These are phyloP conservation scores for Ectropis grisescens DNA, from an alignment of 1,140 invertebrate species.

Conservation along the genomic window DNA sequence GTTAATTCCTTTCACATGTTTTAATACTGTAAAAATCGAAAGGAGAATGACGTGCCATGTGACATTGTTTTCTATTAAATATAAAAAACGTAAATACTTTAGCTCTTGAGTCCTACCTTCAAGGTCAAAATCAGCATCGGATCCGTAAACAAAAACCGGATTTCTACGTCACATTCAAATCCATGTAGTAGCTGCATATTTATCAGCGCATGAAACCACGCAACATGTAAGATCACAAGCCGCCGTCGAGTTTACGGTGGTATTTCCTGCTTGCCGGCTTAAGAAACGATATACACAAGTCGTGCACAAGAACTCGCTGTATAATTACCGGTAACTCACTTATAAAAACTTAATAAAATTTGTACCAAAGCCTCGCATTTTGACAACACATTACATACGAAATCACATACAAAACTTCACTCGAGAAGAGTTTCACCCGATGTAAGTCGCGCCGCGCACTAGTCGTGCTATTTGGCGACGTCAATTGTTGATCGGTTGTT, in stretches of 20 bases:
- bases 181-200: slow-evolving; percentile 19
- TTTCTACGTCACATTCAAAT: slow-evolving; percentile 41
- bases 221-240: slow-evolving; percentile 13
- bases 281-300: slow-evolving; percentile 12
- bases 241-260: not conserved
- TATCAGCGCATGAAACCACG: slow-evolving; percentile 18
- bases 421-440: slow-evolving; percentile 20
- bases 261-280: slow-evolving; percentile 29
- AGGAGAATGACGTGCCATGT: too few relatives aligned
- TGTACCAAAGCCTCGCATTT: too few relatives aligned
- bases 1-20: too few relatives aligned
- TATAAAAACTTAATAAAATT: too few relatives aligned
- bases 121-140: slow-evolving; percentile 36
- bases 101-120: slow-evolving; percentile 29
- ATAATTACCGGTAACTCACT: slow-evolving; percentile 32
- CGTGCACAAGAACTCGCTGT: slow-evolving; percentile 25
- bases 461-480: slow-evolving; percentile 31
- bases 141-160: slow-evolving; percentile 54
- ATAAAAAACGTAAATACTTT: too few relatives aligned
- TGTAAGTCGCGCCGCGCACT: slow-evolving; percentile 15
- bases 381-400: too few relatives aligned
- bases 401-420: slow-evolving; percentile 27
- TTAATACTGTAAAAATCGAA: too few relatives aligned
- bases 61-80: too few relatives aligned
- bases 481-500: slow-evolving; percentile 44